Conservation (phyloP, 2,797 vertebrate species). For the Rallus crepitans region DNA sequence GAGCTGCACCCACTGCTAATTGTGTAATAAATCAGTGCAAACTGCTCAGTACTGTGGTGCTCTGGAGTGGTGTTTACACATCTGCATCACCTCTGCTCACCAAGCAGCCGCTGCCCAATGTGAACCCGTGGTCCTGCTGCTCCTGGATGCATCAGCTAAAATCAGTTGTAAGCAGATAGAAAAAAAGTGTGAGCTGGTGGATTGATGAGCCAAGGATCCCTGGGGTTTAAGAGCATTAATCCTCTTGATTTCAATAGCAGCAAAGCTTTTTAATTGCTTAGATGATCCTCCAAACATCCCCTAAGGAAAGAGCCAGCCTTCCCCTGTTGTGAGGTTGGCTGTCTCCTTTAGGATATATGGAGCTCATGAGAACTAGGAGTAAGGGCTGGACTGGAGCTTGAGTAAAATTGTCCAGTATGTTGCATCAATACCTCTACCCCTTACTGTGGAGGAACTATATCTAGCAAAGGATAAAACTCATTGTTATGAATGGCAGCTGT, state of each 20-base stretch:
- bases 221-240: constrained; percentile 13
- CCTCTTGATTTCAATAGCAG: neutral
- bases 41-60: neutral
- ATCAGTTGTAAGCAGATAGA: neutral
- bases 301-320: neutral
- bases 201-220: neutral
- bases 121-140: neutral
- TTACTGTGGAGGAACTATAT: neutral
- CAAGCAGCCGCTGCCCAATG: neutral
- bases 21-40: constrained; percentile 34
- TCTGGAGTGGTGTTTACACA: neutral
- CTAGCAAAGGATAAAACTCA: neutral
- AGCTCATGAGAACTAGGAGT: neutral
- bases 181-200: neutral
- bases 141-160: neutral
- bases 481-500: neutral
- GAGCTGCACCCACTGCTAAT: neutral
- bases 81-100: neutral
- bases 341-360: neutral
- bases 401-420: neutral
- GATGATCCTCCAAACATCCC: neutral
- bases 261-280: neutral
- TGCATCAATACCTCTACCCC: neutral
- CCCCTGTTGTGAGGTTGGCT: neutral
- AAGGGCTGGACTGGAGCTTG: neutral